phyloP scores from a whole-genome alignment of 2,888 invertebrate genomes.

The Microplitis deprimator region DNA sequence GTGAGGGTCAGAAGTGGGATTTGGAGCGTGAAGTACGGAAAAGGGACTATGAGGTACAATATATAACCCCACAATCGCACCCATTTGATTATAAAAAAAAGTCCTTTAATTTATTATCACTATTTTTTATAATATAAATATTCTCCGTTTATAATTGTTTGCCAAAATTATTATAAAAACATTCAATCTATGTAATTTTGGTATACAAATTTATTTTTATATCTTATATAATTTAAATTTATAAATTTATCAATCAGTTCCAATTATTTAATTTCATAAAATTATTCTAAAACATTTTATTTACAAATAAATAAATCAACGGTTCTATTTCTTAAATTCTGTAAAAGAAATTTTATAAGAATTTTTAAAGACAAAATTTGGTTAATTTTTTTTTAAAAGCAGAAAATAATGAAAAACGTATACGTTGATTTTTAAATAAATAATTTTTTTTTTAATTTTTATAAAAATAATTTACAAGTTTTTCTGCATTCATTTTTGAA shows the following conservation, averaged over 20 bases:
- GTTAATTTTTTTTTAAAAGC: neutral
- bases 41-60: constrained; percentile 98
- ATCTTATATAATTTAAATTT: constrained; percentile 26
- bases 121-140: neutral
- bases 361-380: constrained; percentile 16
- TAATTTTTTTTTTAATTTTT: too few species aligned
- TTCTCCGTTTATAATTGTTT: neutral
- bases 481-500: neutral
- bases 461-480: neutral
- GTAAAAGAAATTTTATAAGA: neutral
- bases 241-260: neutral
- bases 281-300: too few species aligned
- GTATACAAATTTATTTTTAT: neutral
- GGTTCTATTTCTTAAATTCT: too few species aligned
- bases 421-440: neutral
- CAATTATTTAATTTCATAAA: too few species aligned
- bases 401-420: neutral
- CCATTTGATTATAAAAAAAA: constrained; percentile 26
- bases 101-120: constrained; percentile 3
- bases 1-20: constrained; percentile 99
- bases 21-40: constrained; percentile 99
- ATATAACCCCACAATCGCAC: constrained; percentile 52
- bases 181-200: neutral
- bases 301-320: too few species aligned
- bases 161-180: neutral